Base-by-base conservation (phyloP, 1,140 invertebrate genomes). In the Rhagoletis pomonella region DNA sequence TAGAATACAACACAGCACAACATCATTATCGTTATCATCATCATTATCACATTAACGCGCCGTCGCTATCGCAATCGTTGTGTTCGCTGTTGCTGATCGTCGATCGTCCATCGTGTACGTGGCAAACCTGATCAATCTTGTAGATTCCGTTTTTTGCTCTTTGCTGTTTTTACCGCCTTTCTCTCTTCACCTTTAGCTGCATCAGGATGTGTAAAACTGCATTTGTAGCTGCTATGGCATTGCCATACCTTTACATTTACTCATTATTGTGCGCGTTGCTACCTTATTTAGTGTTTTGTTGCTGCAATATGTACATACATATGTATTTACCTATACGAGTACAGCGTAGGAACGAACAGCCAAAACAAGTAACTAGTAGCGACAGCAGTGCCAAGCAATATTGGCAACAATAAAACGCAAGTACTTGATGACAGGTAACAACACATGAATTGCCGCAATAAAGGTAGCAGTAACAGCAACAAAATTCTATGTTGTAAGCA, bases 31-130 rank as follows among this genome's bases (percentile, higher is more conserved):
- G 73, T 81, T 81, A 81, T 81, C 73, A 55, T 81, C 47, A 81
- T 81, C 73, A 81, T 81, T 81, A 81, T 81, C 73, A 81, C 73
- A 81, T 81, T 81, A 81, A 81, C 73, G 73, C 69, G 47, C 69
- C 69, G 42, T 50, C 69, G 69, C 47, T 58, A 81, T 81, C 73
- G 50, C 47, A 29, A 81, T 81, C 73, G 50, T n/a, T 7, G 47
- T 29, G 2, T 7, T 77, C 6, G 6, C 69, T 50, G 65, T 67
- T n/a, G 69, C 69, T n/a, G 42, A 81, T 81, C 47, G 73, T 17
- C n/a, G 47, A 77, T 55, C 69, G 44, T 14, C 44, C 42, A 77
- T 77, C 47, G 73, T 55, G 73, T 55, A 81, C 17, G 73, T 50
- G 73, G 73, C 73, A 81, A 81, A 81, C 73, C 73, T 81, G 73